phyloP scores from a whole-genome alignment of 2,113 vertebrate genomes.

The Zosterops lateralis region DNA sequence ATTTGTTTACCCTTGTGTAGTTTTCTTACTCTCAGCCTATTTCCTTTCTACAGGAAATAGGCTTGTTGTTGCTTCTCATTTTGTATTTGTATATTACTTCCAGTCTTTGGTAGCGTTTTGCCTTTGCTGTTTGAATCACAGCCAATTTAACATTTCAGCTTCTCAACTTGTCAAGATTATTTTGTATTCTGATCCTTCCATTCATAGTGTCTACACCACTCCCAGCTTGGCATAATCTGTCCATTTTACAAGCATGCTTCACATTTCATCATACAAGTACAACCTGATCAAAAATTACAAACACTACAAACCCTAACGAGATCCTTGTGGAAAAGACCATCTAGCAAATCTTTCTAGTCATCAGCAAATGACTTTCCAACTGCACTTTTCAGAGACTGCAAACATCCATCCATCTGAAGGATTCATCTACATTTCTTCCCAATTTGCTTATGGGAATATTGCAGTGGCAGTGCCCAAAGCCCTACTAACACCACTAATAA shows the following conservation, averaged over 20 bases:
- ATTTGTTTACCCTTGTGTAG: neutral
- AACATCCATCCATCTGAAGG: neutral
- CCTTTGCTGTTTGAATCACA: neutral
- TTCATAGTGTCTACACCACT: neutral
- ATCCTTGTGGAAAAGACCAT: neutral
- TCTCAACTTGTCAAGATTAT: neutral
- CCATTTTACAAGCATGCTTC: neutral
- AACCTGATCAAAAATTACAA: neutral
- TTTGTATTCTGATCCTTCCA: neutral
- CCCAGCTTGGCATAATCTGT: neutral
- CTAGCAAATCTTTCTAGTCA: neutral
- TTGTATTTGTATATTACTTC: neutral
- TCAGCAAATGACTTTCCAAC: neutral
- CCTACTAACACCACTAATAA: neutral
- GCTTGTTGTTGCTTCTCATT: neutral
- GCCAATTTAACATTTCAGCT: neutral
- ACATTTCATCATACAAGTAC: neutral
- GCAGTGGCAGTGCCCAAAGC: neutral
- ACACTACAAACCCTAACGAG: neutral
- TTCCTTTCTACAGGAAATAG: neutral
- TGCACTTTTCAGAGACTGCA: neutral
- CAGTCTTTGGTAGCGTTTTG: neutral
- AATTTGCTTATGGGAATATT: neutral
- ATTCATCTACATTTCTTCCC: neutral
- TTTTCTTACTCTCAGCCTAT: neutral